phyloP scores from a whole-genome alignment of 1,140 invertebrate species.

The Danaus melanippus region DNA sequence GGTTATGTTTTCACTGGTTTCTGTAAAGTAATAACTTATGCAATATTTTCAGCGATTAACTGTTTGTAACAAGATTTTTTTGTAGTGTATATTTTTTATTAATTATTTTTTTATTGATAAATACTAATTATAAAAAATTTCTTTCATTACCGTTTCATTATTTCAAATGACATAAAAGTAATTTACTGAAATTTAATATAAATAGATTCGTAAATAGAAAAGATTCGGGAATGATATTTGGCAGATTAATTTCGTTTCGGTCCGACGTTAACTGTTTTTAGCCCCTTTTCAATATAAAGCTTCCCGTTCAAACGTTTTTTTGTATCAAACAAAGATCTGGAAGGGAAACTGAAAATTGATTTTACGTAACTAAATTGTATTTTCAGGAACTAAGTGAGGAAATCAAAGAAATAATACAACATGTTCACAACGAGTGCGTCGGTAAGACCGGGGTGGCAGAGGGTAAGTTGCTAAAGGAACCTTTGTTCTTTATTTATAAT shows the following conservation, averaged over 20 bases:
- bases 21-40: too few relatives aligned
- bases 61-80: too few relatives aligned
- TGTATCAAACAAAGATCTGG: slow-evolving; percentile 15
- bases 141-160: too few relatives aligned
- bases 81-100: too few relatives aligned
- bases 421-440: slow-evolving; percentile 67
- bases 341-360: slow-evolving; percentile 26
- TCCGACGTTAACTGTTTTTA: neutral
- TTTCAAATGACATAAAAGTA: too few relatives aligned
- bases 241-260: neutral
- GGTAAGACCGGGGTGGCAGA: slow-evolving; percentile 64
- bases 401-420: slow-evolving; percentile 69
- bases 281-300: slow-evolving; percentile 4
- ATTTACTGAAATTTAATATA: neutral
- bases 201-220: neutral
- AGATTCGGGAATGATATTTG: too few relatives aligned
- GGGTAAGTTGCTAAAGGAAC: slow-evolving; percentile 56
- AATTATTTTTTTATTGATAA: too few relatives aligned
- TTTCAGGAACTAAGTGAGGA: slow-evolving; percentile 69
- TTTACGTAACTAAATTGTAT: slow-evolving; percentile 33
- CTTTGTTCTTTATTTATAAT: slow-evolving; percentile 51
- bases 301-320: slow-evolving; percentile 12
- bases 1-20: too few relatives aligned
- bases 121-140: too few relatives aligned
- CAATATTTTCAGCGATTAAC: too few relatives aligned